Base-by-base conservation (phyloP, 53 echinoderm and acorn worm species). In the Temnopleurus reevesii region DNA sequence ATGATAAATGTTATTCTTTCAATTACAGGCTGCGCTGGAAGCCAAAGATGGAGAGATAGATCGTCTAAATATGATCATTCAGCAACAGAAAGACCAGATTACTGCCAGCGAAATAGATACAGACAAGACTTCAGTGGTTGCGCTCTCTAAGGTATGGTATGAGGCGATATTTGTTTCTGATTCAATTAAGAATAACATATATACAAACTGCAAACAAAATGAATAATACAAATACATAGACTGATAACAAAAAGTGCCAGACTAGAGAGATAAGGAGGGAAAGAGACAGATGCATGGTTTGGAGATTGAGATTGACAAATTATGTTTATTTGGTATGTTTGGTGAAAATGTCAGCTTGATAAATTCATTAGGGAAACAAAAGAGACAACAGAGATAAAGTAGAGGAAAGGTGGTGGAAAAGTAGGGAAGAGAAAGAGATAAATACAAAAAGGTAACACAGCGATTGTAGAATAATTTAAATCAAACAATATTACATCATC, bases 21-120 rank as follows among this genome's bases (percentile, higher is more conserved):
- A 59, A 19, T 31, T 15, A 29, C 58, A 95, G 98, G 55, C 84
- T 79, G 89, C 92, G 5, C 92, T 98, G 83, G 90, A 83, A 38
- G 82, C 63, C 5, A 98, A 96, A 58, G 98, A 98, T 35, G 90
- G 86, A 9, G 92, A 98, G 84, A 96, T 98, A 6, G 94, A 90
- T 8, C 92, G 92, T 9, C 91, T 98, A 13, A 98, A 93, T 21
- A 60, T 89, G 13, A 71, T 95, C 28, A 93, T 95, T 56, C 86
- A 64, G 15, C 91, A 89, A 3, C 95, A 94, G 77, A 93, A 92
- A 53, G 95, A 98, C 33, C 95, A 95, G 84, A 55, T 98, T 26
- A 98, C 94, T 5, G 95, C 94, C 9, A 89, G 92, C 18, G 93
- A 95, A 77, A 95, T 98, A 31, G 98, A 98, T 92, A 98, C 95